Conservation (phyloP, 2,888 invertebrate genomes). For the Zaprionus lineosus region DNA sequence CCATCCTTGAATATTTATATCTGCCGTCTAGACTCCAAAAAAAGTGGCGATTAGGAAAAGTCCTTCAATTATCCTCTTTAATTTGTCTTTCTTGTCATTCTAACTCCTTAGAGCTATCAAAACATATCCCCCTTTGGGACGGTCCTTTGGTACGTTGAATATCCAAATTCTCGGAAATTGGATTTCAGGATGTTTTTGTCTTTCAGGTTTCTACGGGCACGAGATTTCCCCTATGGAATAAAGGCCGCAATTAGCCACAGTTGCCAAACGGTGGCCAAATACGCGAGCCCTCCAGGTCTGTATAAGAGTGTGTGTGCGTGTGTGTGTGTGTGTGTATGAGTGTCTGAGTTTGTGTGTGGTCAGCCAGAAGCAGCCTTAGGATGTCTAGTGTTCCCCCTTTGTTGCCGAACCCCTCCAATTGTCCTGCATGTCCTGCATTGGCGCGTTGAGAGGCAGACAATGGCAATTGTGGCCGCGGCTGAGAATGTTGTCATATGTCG, state of each 20-base stretch:
- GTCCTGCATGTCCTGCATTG: too few species aligned
- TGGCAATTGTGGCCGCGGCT: conserved; percentile 75
- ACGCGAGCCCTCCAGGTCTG: too few species aligned
- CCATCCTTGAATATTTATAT: too few species aligned
- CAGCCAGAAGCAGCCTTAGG: conserved; percentile 38
- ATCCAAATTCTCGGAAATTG: conserved; percentile 24
- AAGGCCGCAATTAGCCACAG: conserved; percentile 65
- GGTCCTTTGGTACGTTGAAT: too few species aligned
- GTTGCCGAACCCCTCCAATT: too few species aligned
- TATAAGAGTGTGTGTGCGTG: conserved; percentile 36
- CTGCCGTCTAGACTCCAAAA: too few species aligned
- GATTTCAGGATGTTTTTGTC: conserved; percentile 6
- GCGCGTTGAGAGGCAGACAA: conserved; percentile 64
- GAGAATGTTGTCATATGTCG: conserved; percentile 78
- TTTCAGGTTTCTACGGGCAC: not conserved
- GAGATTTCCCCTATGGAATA: conserved; percentile 26
- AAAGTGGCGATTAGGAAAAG: too few species aligned
- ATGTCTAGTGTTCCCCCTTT: conserved; percentile 9
- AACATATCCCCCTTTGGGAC: not conserved
- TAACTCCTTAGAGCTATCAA: not conserved
- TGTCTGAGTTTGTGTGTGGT: conserved; percentile 51
- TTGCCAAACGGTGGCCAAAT: conserved; percentile 61
- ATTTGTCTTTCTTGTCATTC: too few species aligned
- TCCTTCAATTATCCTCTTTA: too few species aligned
- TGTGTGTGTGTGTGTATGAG: conserved; percentile 41